Base-by-base conservation (phyloP, 2,797 vertebrate genomes). In the Glossophaga mutica region DNA sequence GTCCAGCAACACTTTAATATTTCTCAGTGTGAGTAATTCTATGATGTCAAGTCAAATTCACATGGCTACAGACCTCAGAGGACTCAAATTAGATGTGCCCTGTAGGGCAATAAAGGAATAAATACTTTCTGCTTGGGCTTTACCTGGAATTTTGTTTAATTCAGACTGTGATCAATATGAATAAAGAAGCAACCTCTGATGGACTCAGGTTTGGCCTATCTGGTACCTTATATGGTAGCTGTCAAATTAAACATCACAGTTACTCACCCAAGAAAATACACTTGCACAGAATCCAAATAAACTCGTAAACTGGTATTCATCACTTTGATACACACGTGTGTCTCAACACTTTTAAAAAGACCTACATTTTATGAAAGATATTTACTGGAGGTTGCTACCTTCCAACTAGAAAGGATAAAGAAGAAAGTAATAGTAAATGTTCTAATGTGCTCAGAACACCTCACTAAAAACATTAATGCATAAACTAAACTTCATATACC, bases 311-410 rank as follows among this genome's bases (percentile, higher is more conserved):
- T 6, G 29, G n/a, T 26, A 44, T 24, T 77, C 24, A 24, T 39
- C 81, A 87, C 68, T 89, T 59, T 44, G 52, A 89, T 22, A 76
- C 0, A 59, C 21, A 91, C 12, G 26, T 44, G 2, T 70, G 18
- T 24, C 55, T 76, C 55, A 9, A 29, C 14, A 19, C 9, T 93
- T 90, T 83, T 37, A 22, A 90, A 96, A 97, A 85, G 22, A 34
- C 7, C 77, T 78, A 32, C 3, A 71, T 39, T 92, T 96, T 65
- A 81, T 50, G 24, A 93, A 86, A 87, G 93, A 48, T 73, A 71
- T 39, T 71, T 76, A 78, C 2, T 46, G 32, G 29, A 77, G 77
- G 46, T 22, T 91, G 37, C 37, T 55, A 84, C 34, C 29, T 71
- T 46, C 62, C 59, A 57, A 90, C 26, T 48, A 39, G 91, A 85